A percentile compares a stretch with the other conserved stretches of the same genome.
These are phyloP conservation scores for Nebria brevicollis DNA, from an alignment of 2,888 invertebrate genomes.

Conservation along the genomic window DNA sequence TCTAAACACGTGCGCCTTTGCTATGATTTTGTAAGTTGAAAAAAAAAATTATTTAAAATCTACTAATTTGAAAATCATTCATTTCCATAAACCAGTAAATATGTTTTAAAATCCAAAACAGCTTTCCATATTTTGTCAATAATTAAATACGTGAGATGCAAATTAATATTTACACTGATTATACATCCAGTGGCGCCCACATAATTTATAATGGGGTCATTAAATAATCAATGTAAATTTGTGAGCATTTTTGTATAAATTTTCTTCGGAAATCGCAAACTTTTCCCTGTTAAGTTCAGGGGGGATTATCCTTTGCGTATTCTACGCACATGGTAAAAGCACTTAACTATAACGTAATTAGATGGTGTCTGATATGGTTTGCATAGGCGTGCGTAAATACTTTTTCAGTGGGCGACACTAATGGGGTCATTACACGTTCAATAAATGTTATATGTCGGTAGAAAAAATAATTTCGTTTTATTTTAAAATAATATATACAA, in stretches of 20 bases:
- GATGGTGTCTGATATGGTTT: not conserved
- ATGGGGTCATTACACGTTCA: not conserved
- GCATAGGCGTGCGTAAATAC: not conserved
- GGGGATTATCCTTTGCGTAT: not conserved
- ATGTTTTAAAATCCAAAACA: not conserved
- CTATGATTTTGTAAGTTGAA: not conserved
- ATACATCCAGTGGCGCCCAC: not conserved
- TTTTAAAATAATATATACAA: not conserved
- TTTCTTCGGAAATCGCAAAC: too few species aligned
- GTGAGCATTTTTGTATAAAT: not conserved
- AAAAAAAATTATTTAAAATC: not conserved
- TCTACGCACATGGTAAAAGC: not conserved
- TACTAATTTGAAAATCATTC: not conserved
- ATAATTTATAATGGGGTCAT: not conserved
- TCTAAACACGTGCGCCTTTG: not conserved
- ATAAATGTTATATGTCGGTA: not conserved
- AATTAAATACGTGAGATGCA: not conserved
- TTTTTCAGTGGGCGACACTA: not conserved
- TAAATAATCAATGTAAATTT: not conserved
- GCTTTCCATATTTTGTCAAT: not conserved
- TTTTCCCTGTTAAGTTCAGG: not conserved
- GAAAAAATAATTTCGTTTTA: not conserved
- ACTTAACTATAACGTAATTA: slow-evolving; percentile 1
- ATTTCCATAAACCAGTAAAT: not conserved
- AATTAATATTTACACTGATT: not conserved